A percentile compares a stretch with the other conserved stretches of the same genome.
Evolutionary conservation across 2,888 invertebrate species (phyloP).

Genomic region (Agonum fuliginosum): DNA sequence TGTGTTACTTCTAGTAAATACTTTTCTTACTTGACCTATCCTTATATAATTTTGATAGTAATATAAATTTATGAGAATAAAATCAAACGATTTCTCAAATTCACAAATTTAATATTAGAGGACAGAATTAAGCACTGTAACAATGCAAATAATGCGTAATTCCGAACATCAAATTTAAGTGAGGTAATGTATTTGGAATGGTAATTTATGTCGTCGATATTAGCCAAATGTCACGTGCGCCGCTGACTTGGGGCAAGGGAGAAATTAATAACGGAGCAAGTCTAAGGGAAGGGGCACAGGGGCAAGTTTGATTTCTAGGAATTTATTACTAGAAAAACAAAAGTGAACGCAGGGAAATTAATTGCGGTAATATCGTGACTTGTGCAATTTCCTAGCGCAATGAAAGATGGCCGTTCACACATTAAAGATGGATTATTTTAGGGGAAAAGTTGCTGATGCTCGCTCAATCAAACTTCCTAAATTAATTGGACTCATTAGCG

Average conservation of each 20-base stretch:
- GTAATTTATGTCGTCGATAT: conserved; percentile 56
- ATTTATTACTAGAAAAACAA: conserved; percentile 56
- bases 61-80: too few species aligned
- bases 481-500: conserved; percentile 28
- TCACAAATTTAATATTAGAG: too few species aligned
- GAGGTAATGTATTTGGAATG: conserved; percentile 43
- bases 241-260: conserved; percentile 23
- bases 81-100: too few species aligned
- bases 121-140: too few species aligned
- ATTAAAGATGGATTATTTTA: conserved; percentile 54
- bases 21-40: too few species aligned
- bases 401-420: conserved; percentile 55
- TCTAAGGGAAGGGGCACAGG: too few species aligned
- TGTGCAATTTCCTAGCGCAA: conserved; percentile 46
- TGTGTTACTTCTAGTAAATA: too few species aligned
- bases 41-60: too few species aligned
- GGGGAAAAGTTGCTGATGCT: conserved; percentile 30
- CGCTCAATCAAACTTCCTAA: conserved; percentile 24
- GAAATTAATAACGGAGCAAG: conserved; percentile 45
- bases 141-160: background rate
- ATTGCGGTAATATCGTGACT: conserved; percentile 56
- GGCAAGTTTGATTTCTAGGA: conserved; percentile 54
- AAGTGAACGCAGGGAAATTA: conserved; percentile 29
- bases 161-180: background rate
- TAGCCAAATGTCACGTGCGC: conserved; percentile 55